Percentiles rank a stretch among this genome's conserved stretches.
phyloP scores from a whole-genome alignment of 2,888 invertebrate species.

The Drosophila paranaensis region DNA sequence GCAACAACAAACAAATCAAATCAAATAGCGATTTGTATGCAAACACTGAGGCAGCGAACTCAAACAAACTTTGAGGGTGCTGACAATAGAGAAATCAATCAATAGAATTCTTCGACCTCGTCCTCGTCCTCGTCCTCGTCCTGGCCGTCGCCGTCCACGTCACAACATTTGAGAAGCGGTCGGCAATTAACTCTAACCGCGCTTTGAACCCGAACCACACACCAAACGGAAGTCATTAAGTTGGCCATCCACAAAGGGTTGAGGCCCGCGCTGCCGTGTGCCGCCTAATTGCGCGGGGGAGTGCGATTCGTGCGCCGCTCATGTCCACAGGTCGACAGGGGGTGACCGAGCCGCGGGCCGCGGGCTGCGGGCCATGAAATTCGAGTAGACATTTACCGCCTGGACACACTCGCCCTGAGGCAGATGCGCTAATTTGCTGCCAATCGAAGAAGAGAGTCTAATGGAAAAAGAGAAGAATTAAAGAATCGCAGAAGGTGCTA shows the following conservation, averaged over 20 bases:
- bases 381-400: constrained; percentile 51
- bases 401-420: background rate
- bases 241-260: constrained; percentile 61
- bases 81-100: constrained; percentile 61
- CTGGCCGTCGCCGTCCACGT: constrained; percentile 5
- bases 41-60: constrained; percentile 25
- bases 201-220: constrained; percentile 41
- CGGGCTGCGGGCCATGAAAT: constrained; percentile 42
- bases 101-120: constrained; percentile 38
- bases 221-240: constrained; percentile 73
- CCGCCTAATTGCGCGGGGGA: constrained; percentile 62
- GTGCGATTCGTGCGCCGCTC: constrained; percentile 15
- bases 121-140: constrained; percentile 8
- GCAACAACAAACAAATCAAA: constrained; percentile 13
- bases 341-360: constrained; percentile 7
- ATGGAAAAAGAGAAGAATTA: no score
- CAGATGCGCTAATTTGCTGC: constrained; percentile 30
- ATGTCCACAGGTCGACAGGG: constrained; percentile 13
- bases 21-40: constrained; percentile 27
- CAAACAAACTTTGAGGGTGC: constrained; percentile 33
- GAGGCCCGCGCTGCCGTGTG: constrained; percentile 46
- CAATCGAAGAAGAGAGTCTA: background rate
- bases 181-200: constrained; percentile 58
- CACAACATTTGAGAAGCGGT: constrained; percentile 33
- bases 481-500: background rate